Evolutionary conservation across 1,140 invertebrate species (phyloP), one percentile per base, ranked within the genome.

Genomic region (Aricia agestis): DNA sequence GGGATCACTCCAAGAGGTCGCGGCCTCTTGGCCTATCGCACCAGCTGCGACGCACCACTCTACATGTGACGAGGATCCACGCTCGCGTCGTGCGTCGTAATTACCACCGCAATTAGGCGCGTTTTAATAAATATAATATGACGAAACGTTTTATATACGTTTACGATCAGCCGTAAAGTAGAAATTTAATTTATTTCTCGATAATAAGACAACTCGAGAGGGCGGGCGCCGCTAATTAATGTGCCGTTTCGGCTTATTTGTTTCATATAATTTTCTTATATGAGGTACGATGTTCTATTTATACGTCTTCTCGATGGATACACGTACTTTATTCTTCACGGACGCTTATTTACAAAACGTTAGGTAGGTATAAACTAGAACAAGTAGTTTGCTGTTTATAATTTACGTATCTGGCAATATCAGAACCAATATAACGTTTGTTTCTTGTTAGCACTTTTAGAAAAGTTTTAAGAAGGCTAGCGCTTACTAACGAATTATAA

Each of bases 1-100:
- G 85, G 66, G 87, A 90, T 72, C 75, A 84, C 66, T 75, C 82
- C n/a, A 91, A 89, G 84, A 91, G 89, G 89, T 91, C 87, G 70
- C 36, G 36, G 32, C 32, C 32, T 69, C 61, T 15, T 36, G 19
- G n/a, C 13, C 5, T 19, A 17, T 71, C 41, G 42, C 52, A 17
- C 15, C 19, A n/a, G n/a, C n/a, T 7, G 9, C 57, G 13, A 74
- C 73, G 61, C 68, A 72, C 66, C 18, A 72, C 63, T 63, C 61
- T 73, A 42, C 41, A 19, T 68, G 57, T 9, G 7, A 31, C 11
- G 41, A 6, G 45, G 45, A 52, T 15, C 45, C 45, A 4, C 42
- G 42, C 9, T 52, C 42, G 42, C 9, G 11, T 52, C 45, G 45
- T 52, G 11, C 36, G 36, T 9, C 36, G 45, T 52, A 52, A 52